Percentiles rank a stretch among this genome's conserved stretches.
Conservation (phyloP, 2,888 invertebrate species). For the Neoaliturus tenellus region DNA sequence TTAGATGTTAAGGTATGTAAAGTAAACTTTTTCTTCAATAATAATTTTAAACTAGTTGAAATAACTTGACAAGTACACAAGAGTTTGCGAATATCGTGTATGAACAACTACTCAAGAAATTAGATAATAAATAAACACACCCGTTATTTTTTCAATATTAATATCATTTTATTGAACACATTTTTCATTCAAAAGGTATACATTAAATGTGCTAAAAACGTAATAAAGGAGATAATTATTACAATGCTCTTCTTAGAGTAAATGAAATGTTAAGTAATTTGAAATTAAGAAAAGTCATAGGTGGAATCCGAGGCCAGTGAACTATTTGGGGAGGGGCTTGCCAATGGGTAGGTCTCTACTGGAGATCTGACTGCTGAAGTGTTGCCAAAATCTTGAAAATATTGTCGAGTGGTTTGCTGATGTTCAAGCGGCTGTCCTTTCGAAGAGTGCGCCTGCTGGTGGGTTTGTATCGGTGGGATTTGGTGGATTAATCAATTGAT, state of each 20-base stretch:
- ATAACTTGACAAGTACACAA: too few relatives aligned
- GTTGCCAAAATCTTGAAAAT: constrained; percentile 21
- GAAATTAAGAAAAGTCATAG: constrained; percentile 28
- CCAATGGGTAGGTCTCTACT: constrained; percentile 21
- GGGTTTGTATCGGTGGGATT: constrained; percentile 20
- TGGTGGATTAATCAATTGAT: neutral
- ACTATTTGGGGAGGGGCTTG: constrained; percentile 24
- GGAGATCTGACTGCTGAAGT: constrained; percentile 32
- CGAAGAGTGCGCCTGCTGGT: constrained; percentile 6
- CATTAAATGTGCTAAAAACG: constrained; percentile 21
- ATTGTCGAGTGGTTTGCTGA: constrained; percentile 34
- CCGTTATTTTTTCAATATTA: constrained; percentile 32
- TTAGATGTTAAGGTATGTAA: constrained; percentile 18
- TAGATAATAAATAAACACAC: constrained; percentile 41
- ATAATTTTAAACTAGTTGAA: too few relatives aligned
- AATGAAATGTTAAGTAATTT: neutral
- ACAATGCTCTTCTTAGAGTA: neutral
- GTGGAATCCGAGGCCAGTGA: constrained; percentile 29
- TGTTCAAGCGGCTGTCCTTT: constrained; percentile 19
- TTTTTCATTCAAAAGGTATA: neutral
- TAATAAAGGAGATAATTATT: too few relatives aligned
- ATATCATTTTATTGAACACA: constrained; percentile 30
- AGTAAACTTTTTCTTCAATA: too few relatives aligned
- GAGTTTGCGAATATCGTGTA: constrained; percentile 8
- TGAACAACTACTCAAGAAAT: constrained; percentile 4